Evolutionary conservation across 2,888 invertebrate species (phyloP).

Genomic region (Andrena marginata): DNA sequence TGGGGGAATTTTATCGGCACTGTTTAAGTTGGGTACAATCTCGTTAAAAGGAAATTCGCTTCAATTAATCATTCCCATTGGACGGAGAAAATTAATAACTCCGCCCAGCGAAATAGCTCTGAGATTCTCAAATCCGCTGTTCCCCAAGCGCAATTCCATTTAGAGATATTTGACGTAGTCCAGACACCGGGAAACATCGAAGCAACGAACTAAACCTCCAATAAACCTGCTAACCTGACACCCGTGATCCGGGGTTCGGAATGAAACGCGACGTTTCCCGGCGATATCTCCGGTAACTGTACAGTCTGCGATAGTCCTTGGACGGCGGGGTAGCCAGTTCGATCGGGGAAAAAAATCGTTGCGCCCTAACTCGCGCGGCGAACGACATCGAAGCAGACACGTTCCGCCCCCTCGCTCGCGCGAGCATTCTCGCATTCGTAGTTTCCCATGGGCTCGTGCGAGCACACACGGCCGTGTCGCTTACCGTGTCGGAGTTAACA

Average conservation of each 20-base stretch:
- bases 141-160: not conserved
- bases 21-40: too few relatives aligned
- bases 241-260: constrained; percentile 10
- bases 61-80: not conserved
- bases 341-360: constrained; percentile 17
- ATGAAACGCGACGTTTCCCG: constrained; percentile 2
- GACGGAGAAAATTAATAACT: constrained; percentile 3
- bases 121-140: not conserved
- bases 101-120: not conserved
- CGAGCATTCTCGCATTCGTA: not conserved
- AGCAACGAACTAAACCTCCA: constrained; percentile 7
- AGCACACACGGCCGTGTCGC: constrained; percentile 26
- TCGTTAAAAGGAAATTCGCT: too few relatives aligned
- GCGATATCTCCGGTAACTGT: not conserved
- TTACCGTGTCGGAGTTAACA: constrained; percentile 63
- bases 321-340: not conserved
- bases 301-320: not conserved
- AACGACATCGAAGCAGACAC: constrained; percentile 25
- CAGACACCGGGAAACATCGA: constrained; percentile 1
- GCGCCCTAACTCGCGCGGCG: constrained; percentile 8
- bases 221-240: constrained; percentile 19
- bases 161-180: not conserved
- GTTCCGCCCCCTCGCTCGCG: not conserved
- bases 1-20: too few relatives aligned
- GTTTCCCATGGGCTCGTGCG: constrained; percentile 13